These are phyloP conservation scores for Chironomus tentans DNA, from an alignment of 2,888 invertebrate species.

Conservation along the genomic window DNA sequence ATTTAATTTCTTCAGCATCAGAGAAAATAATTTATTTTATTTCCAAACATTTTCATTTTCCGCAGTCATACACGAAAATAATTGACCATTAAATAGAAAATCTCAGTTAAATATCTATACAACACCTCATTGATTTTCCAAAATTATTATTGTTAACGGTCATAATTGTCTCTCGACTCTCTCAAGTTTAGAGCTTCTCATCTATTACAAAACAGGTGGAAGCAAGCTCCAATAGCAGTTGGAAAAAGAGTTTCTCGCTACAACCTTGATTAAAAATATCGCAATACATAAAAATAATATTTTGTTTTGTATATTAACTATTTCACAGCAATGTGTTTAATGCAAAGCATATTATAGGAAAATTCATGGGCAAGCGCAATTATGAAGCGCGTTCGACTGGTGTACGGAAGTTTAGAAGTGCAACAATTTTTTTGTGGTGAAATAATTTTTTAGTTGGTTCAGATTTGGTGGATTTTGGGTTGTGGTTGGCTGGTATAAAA, in stretches of 20 bases:
- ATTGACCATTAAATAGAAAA: too few relatives aligned
- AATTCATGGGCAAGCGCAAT: neutral
- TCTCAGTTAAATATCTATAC: neutral
- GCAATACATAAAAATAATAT: neutral
- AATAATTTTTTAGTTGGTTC: too few relatives aligned
- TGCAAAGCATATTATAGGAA: neutral
- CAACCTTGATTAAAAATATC: constrained; percentile 1
- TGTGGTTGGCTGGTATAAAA: too few relatives aligned
- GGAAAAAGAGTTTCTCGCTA: neutral
- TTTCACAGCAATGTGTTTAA: neutral
- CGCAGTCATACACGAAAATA: too few relatives aligned
- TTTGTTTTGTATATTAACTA: neutral
- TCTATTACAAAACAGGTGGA: neutral
- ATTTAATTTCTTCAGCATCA: too few relatives aligned
- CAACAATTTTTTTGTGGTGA: too few relatives aligned
- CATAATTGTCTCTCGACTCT: neutral
- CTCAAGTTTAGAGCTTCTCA: neutral
- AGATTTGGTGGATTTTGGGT: too few relatives aligned
- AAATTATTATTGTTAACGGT: neutral
- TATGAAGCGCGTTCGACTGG: too few relatives aligned
- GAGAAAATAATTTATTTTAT: too few relatives aligned
- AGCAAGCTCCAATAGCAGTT: neutral
- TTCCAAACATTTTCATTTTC: too few relatives aligned
- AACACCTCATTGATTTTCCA: constrained; percentile 3
- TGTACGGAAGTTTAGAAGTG: too few relatives aligned